These are phyloP conservation scores for Lasioglossum calceatum DNA, from an alignment of 2,888 invertebrate species.

Conservation along the genomic window DNA sequence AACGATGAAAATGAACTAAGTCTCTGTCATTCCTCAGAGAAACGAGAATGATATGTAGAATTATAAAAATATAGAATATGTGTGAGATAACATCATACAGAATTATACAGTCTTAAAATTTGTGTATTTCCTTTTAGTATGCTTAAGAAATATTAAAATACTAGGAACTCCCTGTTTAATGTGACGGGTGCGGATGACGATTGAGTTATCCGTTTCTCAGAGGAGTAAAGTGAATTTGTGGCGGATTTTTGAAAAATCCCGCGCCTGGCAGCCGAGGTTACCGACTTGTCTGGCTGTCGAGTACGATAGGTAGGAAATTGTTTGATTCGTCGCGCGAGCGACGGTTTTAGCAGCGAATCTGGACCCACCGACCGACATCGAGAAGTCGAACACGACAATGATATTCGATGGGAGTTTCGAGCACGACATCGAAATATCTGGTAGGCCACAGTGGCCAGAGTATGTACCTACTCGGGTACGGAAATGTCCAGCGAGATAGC, in stretches of 20 bases:
- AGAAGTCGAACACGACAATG: conserved; percentile 64
- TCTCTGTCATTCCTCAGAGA: background rate
- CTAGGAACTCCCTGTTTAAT: background rate
- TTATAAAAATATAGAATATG: background rate
- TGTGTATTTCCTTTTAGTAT: background rate
- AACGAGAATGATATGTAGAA: background rate
- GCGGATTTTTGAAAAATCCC: background rate
- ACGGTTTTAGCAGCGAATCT: conserved; percentile 20
- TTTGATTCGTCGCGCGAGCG: conserved; percentile 14
- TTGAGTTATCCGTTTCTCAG: background rate
- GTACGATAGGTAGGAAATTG: conserved; percentile 47
- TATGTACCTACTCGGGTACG: conserved; percentile 76
- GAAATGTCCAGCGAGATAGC: conserved; percentile 82
- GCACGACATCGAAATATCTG: conserved; percentile 70
- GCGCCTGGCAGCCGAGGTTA: background rate
- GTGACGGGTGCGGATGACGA: background rate
- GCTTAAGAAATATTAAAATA: background rate
- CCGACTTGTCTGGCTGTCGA: background rate
- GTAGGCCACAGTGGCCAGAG: conserved; percentile 63
- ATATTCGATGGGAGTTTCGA: conserved; percentile 62
- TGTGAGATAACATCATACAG: background rate
- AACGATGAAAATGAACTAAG: background rate
- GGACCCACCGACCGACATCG: conserved; percentile 65
- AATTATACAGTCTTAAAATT: background rate
- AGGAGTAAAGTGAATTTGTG: background rate